Conservation (phyloP, 2,113 vertebrate species). For the Hemiprocne comata region DNA sequence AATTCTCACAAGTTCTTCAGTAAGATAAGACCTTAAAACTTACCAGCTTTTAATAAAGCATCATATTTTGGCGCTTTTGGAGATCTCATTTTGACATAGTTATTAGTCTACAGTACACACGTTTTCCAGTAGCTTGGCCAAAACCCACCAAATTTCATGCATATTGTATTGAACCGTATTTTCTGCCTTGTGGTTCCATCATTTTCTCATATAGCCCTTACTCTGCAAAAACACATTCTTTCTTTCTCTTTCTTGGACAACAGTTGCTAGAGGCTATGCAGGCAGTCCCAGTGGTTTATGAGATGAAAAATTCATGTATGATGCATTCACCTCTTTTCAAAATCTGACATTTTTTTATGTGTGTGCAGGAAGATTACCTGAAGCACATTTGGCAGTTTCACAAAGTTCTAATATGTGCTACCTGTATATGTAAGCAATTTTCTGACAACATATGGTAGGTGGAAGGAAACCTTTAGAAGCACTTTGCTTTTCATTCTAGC, state of each 20-base stretch:
- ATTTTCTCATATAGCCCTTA: slow-evolving; percentile 14
- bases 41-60: neutral
- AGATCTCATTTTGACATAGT: neutral
- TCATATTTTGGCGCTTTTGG: neutral
- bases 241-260: neutral
- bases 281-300: neutral
- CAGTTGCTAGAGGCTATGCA: neutral
- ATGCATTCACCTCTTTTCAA: slow-evolving; percentile 1
- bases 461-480: slow-evolving; percentile 15
- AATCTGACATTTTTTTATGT: neutral
- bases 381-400: slow-evolving; percentile 33
- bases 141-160: neutral
- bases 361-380: neutral
- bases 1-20: neutral
- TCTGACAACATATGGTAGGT: slow-evolving; percentile 9
- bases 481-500: neutral
- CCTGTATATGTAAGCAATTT: slow-evolving; percentile 38
- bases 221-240: slow-evolving; percentile 6
- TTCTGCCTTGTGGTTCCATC: neutral
- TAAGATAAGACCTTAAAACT: neutral
- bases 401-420: neutral
- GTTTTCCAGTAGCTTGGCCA: neutral
- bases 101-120: neutral
- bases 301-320: slow-evolving; percentile 23
- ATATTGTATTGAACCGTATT: slow-evolving; percentile 16